phyloP scores from a whole-genome alignment of 2,888 invertebrate genomes.

The Scaptomyza caliginosa region DNA sequence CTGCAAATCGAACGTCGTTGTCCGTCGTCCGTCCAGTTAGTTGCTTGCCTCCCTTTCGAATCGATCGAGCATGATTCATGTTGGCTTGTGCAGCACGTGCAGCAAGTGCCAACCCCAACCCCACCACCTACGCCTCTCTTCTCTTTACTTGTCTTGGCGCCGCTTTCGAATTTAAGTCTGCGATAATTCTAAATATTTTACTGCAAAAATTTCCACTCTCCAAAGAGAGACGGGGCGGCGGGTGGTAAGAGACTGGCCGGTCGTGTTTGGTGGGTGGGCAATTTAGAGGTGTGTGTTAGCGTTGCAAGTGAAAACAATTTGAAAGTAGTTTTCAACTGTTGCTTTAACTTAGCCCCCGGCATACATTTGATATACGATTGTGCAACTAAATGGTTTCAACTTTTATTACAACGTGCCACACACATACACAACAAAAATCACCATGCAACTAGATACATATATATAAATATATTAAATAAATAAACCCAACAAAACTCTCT shows the following conservation, averaged over 20 bases:
- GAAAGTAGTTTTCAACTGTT: slow-evolving; percentile 68
- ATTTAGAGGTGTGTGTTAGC: slow-evolving; percentile 32
- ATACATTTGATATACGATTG: slow-evolving; percentile 19
- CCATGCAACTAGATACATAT: no score
- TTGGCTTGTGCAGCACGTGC: slow-evolving; percentile 52
- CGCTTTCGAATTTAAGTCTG: slow-evolving; percentile 41
- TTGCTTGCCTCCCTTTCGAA: slow-evolving; percentile 46
- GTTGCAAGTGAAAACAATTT: slow-evolving; percentile 71
- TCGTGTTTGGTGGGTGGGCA: slow-evolving; percentile 18
- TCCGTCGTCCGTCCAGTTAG: slow-evolving; percentile 55
- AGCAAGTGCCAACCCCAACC: slow-evolving; percentile 1
- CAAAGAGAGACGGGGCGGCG: slow-evolving; percentile 18
- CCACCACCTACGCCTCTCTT: background rate
- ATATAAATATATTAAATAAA: no score
- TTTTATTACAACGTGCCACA: background rate
- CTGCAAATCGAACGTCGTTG: slow-evolving; percentile 49
- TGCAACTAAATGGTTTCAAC: slow-evolving; percentile 5
- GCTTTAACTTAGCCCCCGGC: slow-evolving; percentile 21
- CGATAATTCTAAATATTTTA: slow-evolving; percentile 43
- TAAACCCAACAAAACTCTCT: background rate
- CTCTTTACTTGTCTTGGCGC: slow-evolving; percentile 12
- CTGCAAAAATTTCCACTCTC: slow-evolving; percentile 3
- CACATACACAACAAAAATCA: no score
- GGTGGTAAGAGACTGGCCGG: slow-evolving; percentile 1
- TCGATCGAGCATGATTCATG: slow-evolving; percentile 50